Evolutionary conservation across 2,888 invertebrate genomes (phyloP).

Genomic region (Netelia inedita): DNA sequence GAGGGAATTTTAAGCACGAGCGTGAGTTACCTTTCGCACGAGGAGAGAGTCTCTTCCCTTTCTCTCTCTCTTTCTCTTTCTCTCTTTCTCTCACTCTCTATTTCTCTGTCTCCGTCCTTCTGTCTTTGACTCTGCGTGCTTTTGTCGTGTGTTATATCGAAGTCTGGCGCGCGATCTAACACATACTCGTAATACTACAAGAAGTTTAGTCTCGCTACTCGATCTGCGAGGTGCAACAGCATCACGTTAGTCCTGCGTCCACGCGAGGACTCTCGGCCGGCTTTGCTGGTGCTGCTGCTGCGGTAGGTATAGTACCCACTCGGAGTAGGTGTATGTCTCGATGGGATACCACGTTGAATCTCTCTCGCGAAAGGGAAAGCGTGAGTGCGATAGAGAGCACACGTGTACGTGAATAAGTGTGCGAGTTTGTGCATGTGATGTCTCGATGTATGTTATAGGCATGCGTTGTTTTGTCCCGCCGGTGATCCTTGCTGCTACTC

Average conservation of each 20-base stretch:
- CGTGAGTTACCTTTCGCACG: constrained; percentile 46
- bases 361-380: constrained; percentile 78
- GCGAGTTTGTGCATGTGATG: constrained; percentile 6
- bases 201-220: constrained; percentile 66
- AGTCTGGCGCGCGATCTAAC: constrained; percentile 65
- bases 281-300: constrained; percentile 28
- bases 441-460: constrained; percentile 34
- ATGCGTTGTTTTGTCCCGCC: constrained; percentile 44
- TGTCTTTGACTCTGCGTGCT: constrained; percentile 13
- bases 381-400: constrained; percentile 68
- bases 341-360: constrained; percentile 68
- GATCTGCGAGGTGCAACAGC: constrained; percentile 64
- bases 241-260: constrained; percentile 52
- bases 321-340: constrained; percentile 44
- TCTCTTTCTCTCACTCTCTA: constrained; percentile 30
- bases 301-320: constrained; percentile 10
- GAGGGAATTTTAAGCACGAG: constrained; percentile 65
- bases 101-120: constrained; percentile 27
- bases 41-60: constrained; percentile 19
- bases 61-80: constrained; percentile 26
- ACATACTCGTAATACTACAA: constrained; percentile 66
- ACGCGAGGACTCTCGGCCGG: constrained; percentile 44
- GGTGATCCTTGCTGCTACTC: constrained; percentile 43
- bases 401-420: background rate
- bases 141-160: constrained; percentile 31